Conservation (phyloP, 2,113 vertebrate species). For the Tetrao urogallus region DNA sequence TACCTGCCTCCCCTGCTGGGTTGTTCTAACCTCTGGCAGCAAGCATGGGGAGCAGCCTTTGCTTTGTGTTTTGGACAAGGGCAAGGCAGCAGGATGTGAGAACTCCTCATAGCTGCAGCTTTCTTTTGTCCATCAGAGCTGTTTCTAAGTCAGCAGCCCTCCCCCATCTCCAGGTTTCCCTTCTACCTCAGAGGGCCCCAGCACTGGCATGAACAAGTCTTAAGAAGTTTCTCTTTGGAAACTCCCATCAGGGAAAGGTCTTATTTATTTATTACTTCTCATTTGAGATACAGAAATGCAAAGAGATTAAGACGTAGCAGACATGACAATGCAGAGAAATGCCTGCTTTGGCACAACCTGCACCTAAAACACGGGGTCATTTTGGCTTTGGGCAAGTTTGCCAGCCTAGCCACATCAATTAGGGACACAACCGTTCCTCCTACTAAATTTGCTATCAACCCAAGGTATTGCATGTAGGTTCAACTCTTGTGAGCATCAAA, state of each 20-base stretch:
- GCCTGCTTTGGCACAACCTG: not conserved
- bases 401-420: not conserved
- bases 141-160: not conserved
- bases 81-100: not conserved
- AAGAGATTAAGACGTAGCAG: not conserved
- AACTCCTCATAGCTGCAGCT: not conserved
- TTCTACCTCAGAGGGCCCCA: not conserved
- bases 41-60: not conserved
- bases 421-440: not conserved
- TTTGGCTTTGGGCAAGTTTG: not conserved
- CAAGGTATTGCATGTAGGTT: not conserved
- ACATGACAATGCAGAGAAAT: not conserved
- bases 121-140: not conserved
- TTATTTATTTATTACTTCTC: not conserved
- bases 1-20: not conserved
- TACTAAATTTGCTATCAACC: not conserved
- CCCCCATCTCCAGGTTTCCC: not conserved
- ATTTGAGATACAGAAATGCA: not conserved
- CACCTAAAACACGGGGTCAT: not conserved
- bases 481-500: not conserved
- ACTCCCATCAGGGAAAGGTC: not conserved
- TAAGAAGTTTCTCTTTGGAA: not conserved
- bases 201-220: fast-evolving
- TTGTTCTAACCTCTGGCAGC: not conserved
- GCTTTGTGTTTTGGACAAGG: not conserved